A percentile compares a stretch with the other conserved stretches of the same genome.
Conservation (phyloP, 1,140 invertebrate genomes). For the Bradysia coprophila region DNA sequence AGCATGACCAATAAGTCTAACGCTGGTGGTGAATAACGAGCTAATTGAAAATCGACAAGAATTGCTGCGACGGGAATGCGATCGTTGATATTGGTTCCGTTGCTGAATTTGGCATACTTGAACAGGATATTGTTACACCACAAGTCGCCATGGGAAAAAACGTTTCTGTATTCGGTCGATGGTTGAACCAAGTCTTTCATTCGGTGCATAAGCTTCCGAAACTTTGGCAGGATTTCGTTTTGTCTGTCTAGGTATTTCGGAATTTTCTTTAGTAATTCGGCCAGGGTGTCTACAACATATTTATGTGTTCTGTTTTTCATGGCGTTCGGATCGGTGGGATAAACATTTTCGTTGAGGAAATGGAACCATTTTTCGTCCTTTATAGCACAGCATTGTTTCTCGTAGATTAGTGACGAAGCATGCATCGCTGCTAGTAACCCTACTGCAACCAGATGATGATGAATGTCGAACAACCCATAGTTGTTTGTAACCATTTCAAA, state of each 20-base stretch:
- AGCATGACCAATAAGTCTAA: conserved; percentile 23
- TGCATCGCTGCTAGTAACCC: background rate
- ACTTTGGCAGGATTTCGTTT: background rate
- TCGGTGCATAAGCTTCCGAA: background rate
- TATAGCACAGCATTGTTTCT: background rate
- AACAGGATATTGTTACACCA: background rate
- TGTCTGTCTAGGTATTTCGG: background rate
- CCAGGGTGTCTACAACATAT: background rate
- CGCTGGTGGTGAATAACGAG: conserved; percentile 31
- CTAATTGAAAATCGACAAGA: conserved; percentile 43
- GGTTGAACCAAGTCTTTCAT: background rate
- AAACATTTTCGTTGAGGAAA: background rate
- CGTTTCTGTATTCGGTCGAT: background rate
- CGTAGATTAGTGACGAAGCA: background rate
- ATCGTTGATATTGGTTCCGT: background rate
- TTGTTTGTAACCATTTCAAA: background rate
- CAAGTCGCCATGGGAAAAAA: background rate
- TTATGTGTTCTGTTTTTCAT: background rate
- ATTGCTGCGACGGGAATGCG: conserved; percentile 23
- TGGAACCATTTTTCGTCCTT: background rate
- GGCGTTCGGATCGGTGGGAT: no score
- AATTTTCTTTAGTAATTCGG: background rate
- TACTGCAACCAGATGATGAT: background rate
- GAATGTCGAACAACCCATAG: background rate
- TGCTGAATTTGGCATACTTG: conserved; percentile 16